phyloP scores from a whole-genome alignment of 2,797 vertebrate species.

The Potorous gilbertii region DNA sequence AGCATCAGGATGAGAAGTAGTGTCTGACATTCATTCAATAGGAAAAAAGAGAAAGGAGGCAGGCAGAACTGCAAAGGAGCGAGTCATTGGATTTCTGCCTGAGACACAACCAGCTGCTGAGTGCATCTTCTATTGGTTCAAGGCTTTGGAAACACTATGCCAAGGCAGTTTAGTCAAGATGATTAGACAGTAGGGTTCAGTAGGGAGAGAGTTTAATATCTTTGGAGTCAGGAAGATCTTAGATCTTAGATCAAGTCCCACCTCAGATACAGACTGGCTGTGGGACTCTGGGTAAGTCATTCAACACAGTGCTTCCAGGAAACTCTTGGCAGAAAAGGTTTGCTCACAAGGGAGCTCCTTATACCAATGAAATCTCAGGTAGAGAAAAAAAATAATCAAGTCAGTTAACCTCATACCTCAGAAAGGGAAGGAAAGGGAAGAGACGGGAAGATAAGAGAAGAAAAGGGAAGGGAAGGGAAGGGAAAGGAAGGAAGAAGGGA shows the following conservation, averaged over 20 bases:
- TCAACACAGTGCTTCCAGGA: neutral
- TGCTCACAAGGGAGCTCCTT: neutral
- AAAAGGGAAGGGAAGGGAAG: neutral
- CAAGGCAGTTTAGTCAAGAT: neutral
- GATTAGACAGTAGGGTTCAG: neutral
- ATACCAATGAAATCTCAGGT: neutral
- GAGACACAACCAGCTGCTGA: neutral
- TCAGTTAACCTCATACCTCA: slow-evolving; percentile 33
- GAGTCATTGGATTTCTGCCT: neutral
- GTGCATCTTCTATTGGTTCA: neutral
- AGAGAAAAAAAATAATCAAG: neutral
- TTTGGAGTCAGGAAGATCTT: neutral
- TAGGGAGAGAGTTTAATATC: neutral
- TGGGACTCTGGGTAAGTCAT: neutral
- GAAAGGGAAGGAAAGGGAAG: neutral
- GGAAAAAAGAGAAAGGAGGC: neutral
- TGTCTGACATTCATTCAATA: neutral
- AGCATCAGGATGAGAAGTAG: neutral
- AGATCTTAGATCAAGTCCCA: neutral
- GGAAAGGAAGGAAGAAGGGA: neutral
- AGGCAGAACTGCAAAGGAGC: neutral
- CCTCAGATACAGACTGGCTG: neutral
- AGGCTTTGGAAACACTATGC: neutral
- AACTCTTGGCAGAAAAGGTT: neutral
- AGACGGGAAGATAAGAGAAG: neutral